Evolutionary conservation across 2,888 invertebrate species (phyloP), one percentile per base, ranked within the genome.

Genomic region (Aquatica leii): DNA sequence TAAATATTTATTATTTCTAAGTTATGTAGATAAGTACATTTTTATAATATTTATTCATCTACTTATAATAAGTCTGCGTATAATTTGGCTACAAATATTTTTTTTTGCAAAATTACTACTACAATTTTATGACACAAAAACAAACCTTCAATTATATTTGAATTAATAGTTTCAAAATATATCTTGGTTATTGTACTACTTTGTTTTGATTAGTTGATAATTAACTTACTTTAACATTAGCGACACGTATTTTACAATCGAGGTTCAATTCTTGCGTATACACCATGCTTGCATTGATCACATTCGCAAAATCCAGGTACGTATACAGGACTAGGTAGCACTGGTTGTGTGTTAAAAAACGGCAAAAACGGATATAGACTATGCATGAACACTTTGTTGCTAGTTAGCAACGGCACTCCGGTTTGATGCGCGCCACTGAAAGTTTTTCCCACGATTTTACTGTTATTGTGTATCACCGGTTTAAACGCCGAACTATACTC

Each of bases 301-400:
- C 82, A 82, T 63, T 82, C 82, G 59, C 82, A 82, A 71, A 82
- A 80, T 18, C 81, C 80, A 2, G 81, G 81, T 3, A 82, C 80
- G 66, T 82, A 81, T n/a, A 82, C 80, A 0, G 81, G 80, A 73
- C 80, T 81, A 0, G 81, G 79, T 43, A 82, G 65, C 34, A 82
- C 77, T 1, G 80, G 81, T 62, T 80, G 80, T 0, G 81, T 79
- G 69, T 80, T 80, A 59, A 82, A 80, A 61, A 82, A 69, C 4
- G 82, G 82, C 52, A 82, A 74, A 73, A 82, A 81, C 1, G 82
- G 82, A 67, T 82, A 82, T 65, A 82, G 77, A 70, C 81, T 81
- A 59, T 81, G 81, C 78, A 81, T 81, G 53, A 81, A 80, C 2
- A 80, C 79, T 66, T 80, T 80, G 62, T 77, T 81, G 15, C 78